Conservation (phyloP, 2,888 invertebrate species). For the Meta bourneti region DNA sequence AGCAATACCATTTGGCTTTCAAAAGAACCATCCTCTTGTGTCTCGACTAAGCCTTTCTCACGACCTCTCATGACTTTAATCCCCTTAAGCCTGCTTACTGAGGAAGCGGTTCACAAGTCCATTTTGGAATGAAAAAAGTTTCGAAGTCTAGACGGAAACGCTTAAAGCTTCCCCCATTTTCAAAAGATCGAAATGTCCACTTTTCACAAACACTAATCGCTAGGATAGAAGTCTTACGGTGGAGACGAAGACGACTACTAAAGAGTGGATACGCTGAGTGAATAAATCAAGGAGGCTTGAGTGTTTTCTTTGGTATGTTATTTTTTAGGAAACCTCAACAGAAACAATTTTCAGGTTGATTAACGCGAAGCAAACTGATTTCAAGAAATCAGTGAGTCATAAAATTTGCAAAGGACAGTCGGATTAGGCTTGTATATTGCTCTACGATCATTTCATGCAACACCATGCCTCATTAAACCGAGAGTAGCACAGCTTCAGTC, state of each 20-base stretch:
- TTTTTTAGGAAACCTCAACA: background rate
- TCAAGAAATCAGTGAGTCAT: no score
- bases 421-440: no score
- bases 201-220: conserved; percentile 5
- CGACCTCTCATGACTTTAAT: conserved; percentile 39
- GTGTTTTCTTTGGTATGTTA: conserved; percentile 1
- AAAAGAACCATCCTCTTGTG: conserved; percentile 13
- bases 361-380: no score
- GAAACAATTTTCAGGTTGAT: no score
- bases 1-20: conserved; percentile 5
- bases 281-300: background rate
- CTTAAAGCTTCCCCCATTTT: conserved; percentile 18
- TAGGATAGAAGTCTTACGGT: conserved; percentile 10
- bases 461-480: no score
- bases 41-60: conserved; percentile 24
- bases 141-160: conserved; percentile 2
- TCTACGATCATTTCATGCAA: no score
- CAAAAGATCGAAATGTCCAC: conserved; percentile 9
- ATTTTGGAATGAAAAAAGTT: conserved; percentile 4
- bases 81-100: conserved; percentile 28
- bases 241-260: background rate
- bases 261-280: background rate
- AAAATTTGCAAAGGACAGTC: no score
- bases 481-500: no score
- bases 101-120: conserved; percentile 26